Percentiles rank a stretch among this genome's conserved stretches.
phyloP scores from a whole-genome alignment of 1,140 invertebrate genomes.

The Magallana angulata region DNA sequence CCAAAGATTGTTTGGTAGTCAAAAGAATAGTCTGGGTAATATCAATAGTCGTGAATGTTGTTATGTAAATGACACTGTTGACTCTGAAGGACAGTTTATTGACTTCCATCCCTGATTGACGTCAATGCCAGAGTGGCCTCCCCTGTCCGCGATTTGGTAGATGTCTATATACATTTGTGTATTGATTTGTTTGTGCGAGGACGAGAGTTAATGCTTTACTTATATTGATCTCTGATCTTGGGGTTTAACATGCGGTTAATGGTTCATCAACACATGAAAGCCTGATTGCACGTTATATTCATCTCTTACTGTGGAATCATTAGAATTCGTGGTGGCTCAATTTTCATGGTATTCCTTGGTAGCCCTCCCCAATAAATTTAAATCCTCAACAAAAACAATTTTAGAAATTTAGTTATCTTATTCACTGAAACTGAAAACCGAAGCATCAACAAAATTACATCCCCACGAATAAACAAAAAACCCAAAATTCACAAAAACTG shows the following conservation, averaged over 20 bases:
- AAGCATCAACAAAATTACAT: too few species aligned
- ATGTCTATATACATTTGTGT: background rate
- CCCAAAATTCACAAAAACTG: too few species aligned
- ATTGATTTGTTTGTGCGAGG: background rate
- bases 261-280: background rate
- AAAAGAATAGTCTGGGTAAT: background rate
- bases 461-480: too few species aligned
- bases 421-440: too few species aligned
- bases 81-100: background rate
- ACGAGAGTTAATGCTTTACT: background rate
- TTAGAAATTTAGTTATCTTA: too few species aligned
- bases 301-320: too few species aligned
- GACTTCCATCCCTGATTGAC: background rate
- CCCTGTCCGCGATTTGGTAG: background rate
- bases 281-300: background rate
- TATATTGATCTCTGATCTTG: background rate
- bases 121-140: slow-evolving; percentile 11
- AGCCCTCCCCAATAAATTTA: too few species aligned
- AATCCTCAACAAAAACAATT: too few species aligned
- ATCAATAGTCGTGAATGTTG: background rate
- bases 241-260: background rate
- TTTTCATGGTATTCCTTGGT: too few species aligned
- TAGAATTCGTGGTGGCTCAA: too few species aligned
- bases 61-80: slow-evolving; percentile 25
- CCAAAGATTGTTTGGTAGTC: background rate